Conservation (phyloP, 2,797 vertebrate species). For the Octomys mimax region DNA sequence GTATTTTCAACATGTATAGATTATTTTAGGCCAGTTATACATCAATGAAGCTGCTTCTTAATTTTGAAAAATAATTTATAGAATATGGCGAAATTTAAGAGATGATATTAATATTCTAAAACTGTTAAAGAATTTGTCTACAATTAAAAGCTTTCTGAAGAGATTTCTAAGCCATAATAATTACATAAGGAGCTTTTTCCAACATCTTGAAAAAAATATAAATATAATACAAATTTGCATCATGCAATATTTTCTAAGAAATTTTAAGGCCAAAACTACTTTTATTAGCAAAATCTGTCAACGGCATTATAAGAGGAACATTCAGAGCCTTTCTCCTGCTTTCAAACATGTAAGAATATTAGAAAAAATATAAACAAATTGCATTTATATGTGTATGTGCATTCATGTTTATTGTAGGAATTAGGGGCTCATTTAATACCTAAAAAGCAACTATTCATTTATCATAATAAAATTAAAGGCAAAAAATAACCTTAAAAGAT, state of each 20-base stretch:
- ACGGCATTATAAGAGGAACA: background rate
- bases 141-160: conserved; percentile 7
- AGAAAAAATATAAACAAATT: conserved; percentile 52
- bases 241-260: background rate
- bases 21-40: background rate
- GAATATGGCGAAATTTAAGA: conserved; percentile 13
- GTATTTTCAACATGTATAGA: background rate
- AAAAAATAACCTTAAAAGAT: conserved; percentile 5
- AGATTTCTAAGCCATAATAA: background rate
- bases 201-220: conserved; percentile 35
- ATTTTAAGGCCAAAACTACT: conserved; percentile 19
- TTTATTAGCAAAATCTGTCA: conserved; percentile 7
- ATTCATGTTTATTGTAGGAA: background rate
- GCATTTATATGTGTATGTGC: background rate
- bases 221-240: background rate
- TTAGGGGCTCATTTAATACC: background rate
- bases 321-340: background rate
- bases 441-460: background rate
- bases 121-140: background rate
- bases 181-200: background rate
- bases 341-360: conserved; percentile 30
- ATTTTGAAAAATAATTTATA: conserved; percentile 41
- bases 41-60: background rate
- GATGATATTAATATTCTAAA: background rate
- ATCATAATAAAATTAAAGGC: background rate